Evolutionary conservation across 2,113 vertebrate genomes (phyloP).

Genomic region (Silurus meridionalis): DNA sequence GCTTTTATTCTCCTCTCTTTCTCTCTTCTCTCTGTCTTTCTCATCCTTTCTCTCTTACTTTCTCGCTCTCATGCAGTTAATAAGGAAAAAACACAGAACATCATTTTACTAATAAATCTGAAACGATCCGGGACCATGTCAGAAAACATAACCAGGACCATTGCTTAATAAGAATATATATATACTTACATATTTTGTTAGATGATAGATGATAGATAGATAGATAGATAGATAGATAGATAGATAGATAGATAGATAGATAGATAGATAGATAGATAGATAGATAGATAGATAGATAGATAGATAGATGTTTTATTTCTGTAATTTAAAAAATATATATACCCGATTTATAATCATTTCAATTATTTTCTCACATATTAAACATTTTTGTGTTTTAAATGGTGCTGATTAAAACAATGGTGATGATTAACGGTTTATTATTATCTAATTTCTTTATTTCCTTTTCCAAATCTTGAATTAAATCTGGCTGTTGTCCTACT

Average conservation of each 20-base stretch:
- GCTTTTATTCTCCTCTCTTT: background rate
- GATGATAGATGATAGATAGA: too few species aligned
- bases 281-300: too few species aligned
- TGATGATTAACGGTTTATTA: background rate
- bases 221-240: too few species aligned
- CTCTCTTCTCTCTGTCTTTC: background rate
- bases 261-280: too few species aligned
- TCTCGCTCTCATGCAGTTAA: background rate
- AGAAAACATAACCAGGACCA: background rate
- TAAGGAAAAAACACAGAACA: background rate
- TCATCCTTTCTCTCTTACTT: background rate
- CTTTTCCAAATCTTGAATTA: background rate
- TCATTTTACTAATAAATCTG: background rate
- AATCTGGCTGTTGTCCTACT: background rate
- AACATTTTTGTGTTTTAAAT: background rate
- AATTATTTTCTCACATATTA: background rate
- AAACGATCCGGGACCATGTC: background rate
- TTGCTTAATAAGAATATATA: background rate
- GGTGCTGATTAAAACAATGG: background rate
- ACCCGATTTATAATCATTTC: background rate
- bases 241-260: too few species aligned
- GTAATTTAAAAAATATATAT: background rate
- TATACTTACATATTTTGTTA: too few species aligned
- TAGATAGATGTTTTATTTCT: background rate
- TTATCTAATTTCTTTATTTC: background rate